Percentiles rank a stretch among this genome's conserved stretches.
Conservation (phyloP, 1,140 invertebrate species). For the Venustaconcha ellipsiformis region DNA sequence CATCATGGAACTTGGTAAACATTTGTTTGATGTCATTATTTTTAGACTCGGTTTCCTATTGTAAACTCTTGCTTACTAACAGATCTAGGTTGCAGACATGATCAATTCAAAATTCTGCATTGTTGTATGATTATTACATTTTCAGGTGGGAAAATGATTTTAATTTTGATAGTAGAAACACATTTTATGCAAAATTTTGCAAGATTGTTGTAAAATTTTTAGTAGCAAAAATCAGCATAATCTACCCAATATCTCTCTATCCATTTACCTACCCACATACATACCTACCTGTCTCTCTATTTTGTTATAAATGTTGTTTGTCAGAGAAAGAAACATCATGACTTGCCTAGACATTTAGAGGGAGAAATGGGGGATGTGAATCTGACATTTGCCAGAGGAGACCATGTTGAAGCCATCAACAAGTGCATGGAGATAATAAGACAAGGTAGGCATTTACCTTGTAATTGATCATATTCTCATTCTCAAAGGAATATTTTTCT, state of each 20-base stretch:
- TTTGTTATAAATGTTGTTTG: background rate
- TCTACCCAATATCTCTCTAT: no score
- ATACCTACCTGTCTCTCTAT: background rate
- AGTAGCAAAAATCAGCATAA: background rate
- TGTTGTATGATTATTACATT: background rate
- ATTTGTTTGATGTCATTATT: no score
- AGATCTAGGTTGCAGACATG: no score
- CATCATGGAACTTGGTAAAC: no score
- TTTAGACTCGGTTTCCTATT: no score
- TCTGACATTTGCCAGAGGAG: conserved; percentile 85
- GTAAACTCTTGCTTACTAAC: no score
- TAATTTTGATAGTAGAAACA: background rate
- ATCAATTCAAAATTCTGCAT: background rate
- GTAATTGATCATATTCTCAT: background rate
- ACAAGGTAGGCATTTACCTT: conserved; percentile 65
- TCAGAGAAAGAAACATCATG: conserved; percentile 23
- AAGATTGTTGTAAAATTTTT: background rate
- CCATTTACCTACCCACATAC: no score
- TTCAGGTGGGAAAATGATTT: background rate
- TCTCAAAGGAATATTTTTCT: background rate
- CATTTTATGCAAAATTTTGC: background rate
- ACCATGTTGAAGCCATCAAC: conserved; percentile 79
- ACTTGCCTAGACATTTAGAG: conserved; percentile 61
- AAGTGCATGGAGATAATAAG: conserved; percentile 94
- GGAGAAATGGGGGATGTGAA: conserved; percentile 97